phyloP scores from a whole-genome alignment of 2,797 vertebrate species.

The Chaetophractus vellerosus region DNA sequence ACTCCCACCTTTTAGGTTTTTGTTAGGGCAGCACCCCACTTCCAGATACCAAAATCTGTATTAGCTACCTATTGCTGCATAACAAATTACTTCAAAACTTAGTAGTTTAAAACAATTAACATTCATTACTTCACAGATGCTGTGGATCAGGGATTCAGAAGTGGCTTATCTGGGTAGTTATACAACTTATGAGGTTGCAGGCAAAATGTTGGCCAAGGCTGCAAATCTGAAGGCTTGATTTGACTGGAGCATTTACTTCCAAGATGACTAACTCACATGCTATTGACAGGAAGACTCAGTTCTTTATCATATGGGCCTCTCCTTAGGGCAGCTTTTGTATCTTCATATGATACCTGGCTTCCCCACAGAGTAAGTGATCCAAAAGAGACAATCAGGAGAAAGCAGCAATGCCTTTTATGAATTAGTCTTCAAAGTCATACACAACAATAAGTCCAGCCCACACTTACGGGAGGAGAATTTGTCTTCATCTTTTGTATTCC shows the following conservation, averaged over 20 bases:
- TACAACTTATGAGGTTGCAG: too few species aligned
- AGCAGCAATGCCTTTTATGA: neutral
- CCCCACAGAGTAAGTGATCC: neutral
- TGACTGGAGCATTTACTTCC: too few species aligned
- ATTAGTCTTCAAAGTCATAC: neutral
- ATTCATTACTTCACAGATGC: too few species aligned
- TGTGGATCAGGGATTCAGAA: too few species aligned
- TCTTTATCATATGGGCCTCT: neutral
- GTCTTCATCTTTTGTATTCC: neutral
- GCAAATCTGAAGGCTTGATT: neutral
- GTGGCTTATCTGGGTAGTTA: too few species aligned
- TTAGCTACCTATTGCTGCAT: neutral
- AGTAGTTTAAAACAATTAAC: neutral
- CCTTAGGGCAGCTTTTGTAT: neutral
- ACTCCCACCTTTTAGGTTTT: neutral
- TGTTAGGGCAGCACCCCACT: neutral
- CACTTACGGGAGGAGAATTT: neutral
- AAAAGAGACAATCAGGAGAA: neutral
- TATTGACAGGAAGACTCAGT: neutral
- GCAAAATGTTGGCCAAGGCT: neutral
- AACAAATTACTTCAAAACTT: neutral
- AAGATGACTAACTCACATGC: neutral
- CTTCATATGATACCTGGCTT: neutral
- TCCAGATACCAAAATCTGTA: neutral
- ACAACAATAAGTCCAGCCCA: neutral